A percentile compares a stretch with the other conserved stretches of the same genome.
phyloP scores from a whole-genome alignment of 2,797 vertebrate species.

The Furcifer pardalis region DNA sequence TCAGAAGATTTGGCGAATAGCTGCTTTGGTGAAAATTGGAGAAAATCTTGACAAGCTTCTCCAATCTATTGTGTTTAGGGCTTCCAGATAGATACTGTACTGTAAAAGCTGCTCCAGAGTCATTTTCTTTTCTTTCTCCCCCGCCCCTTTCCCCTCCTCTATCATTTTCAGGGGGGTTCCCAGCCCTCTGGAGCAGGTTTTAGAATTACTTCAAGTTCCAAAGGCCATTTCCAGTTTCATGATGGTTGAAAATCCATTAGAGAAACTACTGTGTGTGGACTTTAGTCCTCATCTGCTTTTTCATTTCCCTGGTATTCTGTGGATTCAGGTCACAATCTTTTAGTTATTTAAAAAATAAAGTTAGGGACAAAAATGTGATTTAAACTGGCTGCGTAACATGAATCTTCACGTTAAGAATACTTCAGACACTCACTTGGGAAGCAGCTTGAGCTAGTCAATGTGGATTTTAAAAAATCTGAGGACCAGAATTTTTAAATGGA shows the following conservation, averaged over 20 bases:
- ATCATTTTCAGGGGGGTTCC: background rate
- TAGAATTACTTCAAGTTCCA: background rate
- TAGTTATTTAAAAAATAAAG: constrained; percentile 14
- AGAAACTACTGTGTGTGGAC: background rate
- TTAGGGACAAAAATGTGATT: constrained; percentile 33
- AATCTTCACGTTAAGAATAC: constrained; percentile 3
- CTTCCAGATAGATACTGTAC: background rate
- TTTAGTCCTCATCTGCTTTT: background rate
- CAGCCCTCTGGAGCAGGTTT: background rate
- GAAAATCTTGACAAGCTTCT: background rate
- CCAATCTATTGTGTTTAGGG: background rate
- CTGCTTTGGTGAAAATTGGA: background rate
- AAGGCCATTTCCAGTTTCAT: background rate
- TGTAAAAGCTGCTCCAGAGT: background rate
- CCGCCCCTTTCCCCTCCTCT: background rate
- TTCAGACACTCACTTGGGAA: constrained; percentile 26
- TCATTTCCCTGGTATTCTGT: constrained; percentile 27
- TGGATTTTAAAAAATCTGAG: background rate
- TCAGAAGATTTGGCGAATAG: background rate
- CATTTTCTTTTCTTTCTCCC: background rate
- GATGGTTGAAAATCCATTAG: background rate
- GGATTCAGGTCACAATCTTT: constrained; percentile 1
- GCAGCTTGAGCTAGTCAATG: constrained; percentile 44
- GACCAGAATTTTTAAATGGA: background rate
- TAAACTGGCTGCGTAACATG: constrained; percentile 26